phyloP scores from a whole-genome alignment of 2,797 vertebrate genomes.

The Aplochiton taeniatus region DNA sequence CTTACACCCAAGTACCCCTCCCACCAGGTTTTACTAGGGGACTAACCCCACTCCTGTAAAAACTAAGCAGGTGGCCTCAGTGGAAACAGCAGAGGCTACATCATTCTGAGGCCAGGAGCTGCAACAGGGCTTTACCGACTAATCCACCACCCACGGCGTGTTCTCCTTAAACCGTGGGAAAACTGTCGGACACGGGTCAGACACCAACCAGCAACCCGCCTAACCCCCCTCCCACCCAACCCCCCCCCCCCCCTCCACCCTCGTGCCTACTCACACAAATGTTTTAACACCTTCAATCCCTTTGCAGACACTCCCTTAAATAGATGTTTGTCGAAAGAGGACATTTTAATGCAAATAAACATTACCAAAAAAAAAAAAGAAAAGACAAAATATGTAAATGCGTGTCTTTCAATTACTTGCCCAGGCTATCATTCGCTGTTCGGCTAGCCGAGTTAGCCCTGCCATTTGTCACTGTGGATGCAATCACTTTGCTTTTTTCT shows the following conservation, averaged over 20 bases:
- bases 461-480: background rate
- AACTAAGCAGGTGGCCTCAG: conserved; percentile 62
- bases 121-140: conserved; percentile 61
- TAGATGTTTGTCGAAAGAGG: too few relatives aligned
- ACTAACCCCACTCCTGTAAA: conserved; percentile 47
- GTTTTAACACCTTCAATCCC: too few relatives aligned
- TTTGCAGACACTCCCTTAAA: too few relatives aligned
- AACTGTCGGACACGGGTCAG: conserved; percentile 49
- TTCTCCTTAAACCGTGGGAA: conserved; percentile 70
- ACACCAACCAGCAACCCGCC: conserved; percentile 26
- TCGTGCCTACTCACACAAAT: too few relatives aligned
- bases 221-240: conserved; percentile 25
- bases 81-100: conserved; percentile 45
- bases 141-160: conserved; percentile 70
- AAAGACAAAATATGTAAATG: background rate
- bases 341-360: too few relatives aligned
- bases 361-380: too few relatives aligned
- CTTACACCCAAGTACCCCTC: conserved; percentile 32
- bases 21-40: conserved; percentile 46
- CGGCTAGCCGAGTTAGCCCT: background rate
- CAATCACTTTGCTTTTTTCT: background rate
- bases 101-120: conserved; percentile 56
- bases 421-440: too few relatives aligned
- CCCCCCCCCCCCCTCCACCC: conserved; percentile 27
- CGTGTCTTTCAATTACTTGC: background rate